These are phyloP conservation scores for Cancer borealis DNA, from an alignment of 2,888 invertebrate species.

Conservation along the genomic window DNA sequence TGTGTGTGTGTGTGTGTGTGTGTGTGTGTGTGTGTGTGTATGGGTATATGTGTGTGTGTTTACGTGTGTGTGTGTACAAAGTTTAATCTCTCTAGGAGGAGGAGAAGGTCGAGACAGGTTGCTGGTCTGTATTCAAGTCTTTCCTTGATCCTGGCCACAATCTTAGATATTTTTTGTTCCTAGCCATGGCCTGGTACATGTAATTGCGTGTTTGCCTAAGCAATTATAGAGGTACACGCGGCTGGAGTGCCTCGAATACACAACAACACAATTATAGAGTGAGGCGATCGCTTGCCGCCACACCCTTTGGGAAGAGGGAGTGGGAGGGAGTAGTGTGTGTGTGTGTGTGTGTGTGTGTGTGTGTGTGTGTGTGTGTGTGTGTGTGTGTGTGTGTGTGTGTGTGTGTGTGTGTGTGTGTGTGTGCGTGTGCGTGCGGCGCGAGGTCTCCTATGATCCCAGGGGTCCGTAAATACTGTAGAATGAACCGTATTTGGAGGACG, in stretches of 20 bases:
- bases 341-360: no score
- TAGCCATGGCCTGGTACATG: neutral
- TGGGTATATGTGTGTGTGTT: neutral
- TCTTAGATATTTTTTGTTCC: neutral
- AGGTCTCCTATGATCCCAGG: neutral
- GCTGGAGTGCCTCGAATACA: neutral
- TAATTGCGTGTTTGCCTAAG: constrained; percentile 23
- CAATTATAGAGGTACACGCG: constrained; percentile 2
- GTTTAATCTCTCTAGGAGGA: neutral
- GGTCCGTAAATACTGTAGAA: constrained; percentile 20
- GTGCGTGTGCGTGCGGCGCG: neutral
- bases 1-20: constrained; percentile 30
- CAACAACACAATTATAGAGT: constrained; percentile 13
- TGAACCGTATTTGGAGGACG: neutral
- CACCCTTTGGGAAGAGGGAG: neutral
- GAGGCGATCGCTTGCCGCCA: constrained; percentile 1
- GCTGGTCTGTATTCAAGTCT: constrained; percentile 22
- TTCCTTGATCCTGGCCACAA: neutral
- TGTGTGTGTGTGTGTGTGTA: constrained; percentile 9
- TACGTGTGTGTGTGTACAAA: neutral
- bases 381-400: no score
- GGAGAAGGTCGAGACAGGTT: neutral
- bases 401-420: no score
- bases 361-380: no score
- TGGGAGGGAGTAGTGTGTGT: constrained; percentile 11